Conservation (phyloP, 2,113 vertebrate species). For the Oophaga pumilio region DNA sequence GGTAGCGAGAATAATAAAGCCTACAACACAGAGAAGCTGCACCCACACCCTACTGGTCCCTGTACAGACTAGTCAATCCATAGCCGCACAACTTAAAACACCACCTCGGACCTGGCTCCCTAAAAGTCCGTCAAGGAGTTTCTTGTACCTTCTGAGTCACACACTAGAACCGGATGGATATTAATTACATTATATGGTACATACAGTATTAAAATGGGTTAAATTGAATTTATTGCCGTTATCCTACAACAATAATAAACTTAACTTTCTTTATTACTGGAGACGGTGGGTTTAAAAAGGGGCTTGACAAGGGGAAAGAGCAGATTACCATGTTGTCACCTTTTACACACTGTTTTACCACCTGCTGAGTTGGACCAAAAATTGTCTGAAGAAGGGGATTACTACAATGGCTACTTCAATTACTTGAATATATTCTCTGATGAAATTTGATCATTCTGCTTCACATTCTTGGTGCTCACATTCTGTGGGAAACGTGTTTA, state of each 20-base stretch:
- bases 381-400: slow-evolving; percentile 73
- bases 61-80: too few species aligned
- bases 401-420: slow-evolving; percentile 70
- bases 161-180: not conserved
- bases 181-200: not conserved
- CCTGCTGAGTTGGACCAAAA: slow-evolving; percentile 68
- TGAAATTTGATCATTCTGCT: slow-evolving; percentile 70
- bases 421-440: slow-evolving; percentile 62
- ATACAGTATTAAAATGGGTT: not conserved
- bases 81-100: too few species aligned
- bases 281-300: slow-evolving; percentile 35
- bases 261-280: slow-evolving; percentile 11
- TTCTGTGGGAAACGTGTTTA: slow-evolving; percentile 68
- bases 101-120: too few species aligned
- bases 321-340: slow-evolving; percentile 66
- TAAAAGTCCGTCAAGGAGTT: too few species aligned
- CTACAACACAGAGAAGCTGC: too few species aligned
- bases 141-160: too few species aligned
- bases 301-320: slow-evolving; percentile 62
- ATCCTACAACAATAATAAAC: slow-evolving; percentile 18
- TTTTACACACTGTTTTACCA: slow-evolving; percentile 67
- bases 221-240: slow-evolving; percentile 19
- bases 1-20: too few species aligned
- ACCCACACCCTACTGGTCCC: too few species aligned
- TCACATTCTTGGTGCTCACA: slow-evolving; percentile 72